A percentile compares a stretch with the other conserved stretches of the same genome.
Evolutionary conservation across 2,797 vertebrate species (phyloP).

Genomic region (Eptatretus atami): DNA sequence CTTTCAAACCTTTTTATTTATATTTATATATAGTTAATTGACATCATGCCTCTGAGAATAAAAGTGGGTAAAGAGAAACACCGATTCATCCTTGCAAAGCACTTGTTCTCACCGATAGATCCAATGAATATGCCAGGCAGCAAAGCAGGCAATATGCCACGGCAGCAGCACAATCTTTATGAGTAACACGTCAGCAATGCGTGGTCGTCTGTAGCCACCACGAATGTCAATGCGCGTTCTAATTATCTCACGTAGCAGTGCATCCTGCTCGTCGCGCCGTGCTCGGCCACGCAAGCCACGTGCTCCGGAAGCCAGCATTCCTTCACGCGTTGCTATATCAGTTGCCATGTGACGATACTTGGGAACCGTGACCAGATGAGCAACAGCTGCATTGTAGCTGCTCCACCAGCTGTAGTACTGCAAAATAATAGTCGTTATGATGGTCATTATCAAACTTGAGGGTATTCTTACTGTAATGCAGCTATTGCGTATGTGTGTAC

Average conservation of each 20-base stretch:
- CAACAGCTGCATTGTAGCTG: slow-evolving; percentile 82
- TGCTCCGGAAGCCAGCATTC: slow-evolving; percentile 19
- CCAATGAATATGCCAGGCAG: too few relatives aligned
- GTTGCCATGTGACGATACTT: slow-evolving; percentile 76
- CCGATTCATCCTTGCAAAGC: too few relatives aligned
- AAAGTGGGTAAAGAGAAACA: too few relatives aligned
- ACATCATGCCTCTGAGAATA: too few relatives aligned
- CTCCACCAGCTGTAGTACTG: slow-evolving; percentile 96
- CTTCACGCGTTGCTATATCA: slow-evolving; percentile 63
- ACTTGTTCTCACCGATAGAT: too few relatives aligned
- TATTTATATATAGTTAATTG: too few relatives aligned
- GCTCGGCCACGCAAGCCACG: slow-evolving; percentile 19
- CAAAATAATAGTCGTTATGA: too few relatives aligned
- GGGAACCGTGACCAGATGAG: slow-evolving; percentile 57
- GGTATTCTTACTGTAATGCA: too few relatives aligned
- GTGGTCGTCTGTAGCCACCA: slow-evolving; percentile 78
- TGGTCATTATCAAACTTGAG: too few relatives aligned
- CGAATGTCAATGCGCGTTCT: slow-evolving; percentile 94
- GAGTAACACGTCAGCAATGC: slow-evolving; percentile 49
- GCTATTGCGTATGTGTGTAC: too few relatives aligned
- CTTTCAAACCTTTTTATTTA: too few relatives aligned
- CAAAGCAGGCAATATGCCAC: slow-evolving; percentile 18
- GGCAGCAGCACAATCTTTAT: slow-evolving; percentile 53
- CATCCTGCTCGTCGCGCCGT: slow-evolving; percentile 65
- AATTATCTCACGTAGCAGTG: slow-evolving; percentile 72